These are phyloP conservation scores for Gonocerus acuteangulatus DNA, from an alignment of 2,888 invertebrate genomes.

Conservation along the genomic window DNA sequence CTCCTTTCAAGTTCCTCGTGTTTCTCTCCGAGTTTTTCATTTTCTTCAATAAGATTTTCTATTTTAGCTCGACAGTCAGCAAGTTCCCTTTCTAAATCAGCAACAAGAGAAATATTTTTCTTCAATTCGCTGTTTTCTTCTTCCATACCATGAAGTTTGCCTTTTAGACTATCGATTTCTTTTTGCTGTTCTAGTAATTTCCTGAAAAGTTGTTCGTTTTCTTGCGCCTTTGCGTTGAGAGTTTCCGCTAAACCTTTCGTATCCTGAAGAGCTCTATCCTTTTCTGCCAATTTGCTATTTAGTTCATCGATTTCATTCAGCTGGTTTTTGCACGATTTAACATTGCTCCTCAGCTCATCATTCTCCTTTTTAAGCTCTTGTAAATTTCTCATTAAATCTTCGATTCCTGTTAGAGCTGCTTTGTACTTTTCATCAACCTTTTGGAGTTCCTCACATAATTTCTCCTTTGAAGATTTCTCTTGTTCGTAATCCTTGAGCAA, in stretches of 20 bases:
- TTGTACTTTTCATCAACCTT: conserved; percentile 8
- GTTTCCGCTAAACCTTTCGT: background rate
- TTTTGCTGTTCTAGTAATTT: conserved; percentile 24
- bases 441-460: conserved; percentile 9
- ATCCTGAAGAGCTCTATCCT: conserved; percentile 1
- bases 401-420: conserved; percentile 14
- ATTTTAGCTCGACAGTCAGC: background rate
- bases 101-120: conserved; percentile 1
- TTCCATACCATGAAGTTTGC: conserved; percentile 1
- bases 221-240: background rate
- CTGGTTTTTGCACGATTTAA: background rate
- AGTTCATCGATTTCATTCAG: background rate
- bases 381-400: background rate
- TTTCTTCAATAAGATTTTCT: background rate
- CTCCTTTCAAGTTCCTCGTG: background rate
- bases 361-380: background rate
- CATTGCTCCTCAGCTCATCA: background rate
- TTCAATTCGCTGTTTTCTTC: conserved; percentile 9
- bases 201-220: conserved; percentile 6
- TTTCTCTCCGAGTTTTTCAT: background rate
- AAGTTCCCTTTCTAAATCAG: background rate
- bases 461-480: conserved; percentile 1
- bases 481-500: conserved; percentile 1
- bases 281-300: background rate
- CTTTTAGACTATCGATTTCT: conserved; percentile 27